Conservation (phyloP, 1,140 invertebrate species). For the Megalopta genalis region DNA sequence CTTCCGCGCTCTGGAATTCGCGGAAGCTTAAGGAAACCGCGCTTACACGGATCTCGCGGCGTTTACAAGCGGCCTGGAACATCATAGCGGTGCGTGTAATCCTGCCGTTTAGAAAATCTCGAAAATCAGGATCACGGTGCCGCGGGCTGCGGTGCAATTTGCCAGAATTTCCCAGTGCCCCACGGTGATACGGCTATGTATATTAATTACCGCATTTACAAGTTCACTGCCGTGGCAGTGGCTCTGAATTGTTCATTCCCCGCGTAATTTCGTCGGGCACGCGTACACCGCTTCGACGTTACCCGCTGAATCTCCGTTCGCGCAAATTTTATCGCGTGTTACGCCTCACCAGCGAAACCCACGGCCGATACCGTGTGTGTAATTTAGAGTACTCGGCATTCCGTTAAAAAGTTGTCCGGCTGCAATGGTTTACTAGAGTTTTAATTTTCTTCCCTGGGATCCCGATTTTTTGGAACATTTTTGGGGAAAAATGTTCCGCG, state of each 20-base stretch:
- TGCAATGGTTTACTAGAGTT: no score
- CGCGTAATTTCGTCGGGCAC: conserved; percentile 10
- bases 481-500: no score
- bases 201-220: conserved; percentile 44
- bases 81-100: not conserved
- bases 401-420: no score
- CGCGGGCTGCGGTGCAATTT: conserved; percentile 5
- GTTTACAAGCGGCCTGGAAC: not conserved
- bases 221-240: conserved; percentile 17
- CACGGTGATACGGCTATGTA: conserved; percentile 11
- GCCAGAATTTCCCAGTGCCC: conserved; percentile 9
- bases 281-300: not conserved
- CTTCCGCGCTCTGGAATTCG: not conserved
- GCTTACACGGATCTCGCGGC: not conserved
- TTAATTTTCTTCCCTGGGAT: no score
- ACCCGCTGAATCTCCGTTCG: not conserved
- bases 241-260: conserved; percentile 27
- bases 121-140: conserved; percentile 17
- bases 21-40: not conserved
- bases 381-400: no score
- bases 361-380: not conserved
- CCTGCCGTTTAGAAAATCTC: conserved; percentile 7
- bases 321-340: not conserved
- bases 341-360: not conserved
- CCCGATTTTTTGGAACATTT: no score